Evolutionary conservation across 2,888 invertebrate species (phyloP).

Genomic region (Acronicta aceris): DNA sequence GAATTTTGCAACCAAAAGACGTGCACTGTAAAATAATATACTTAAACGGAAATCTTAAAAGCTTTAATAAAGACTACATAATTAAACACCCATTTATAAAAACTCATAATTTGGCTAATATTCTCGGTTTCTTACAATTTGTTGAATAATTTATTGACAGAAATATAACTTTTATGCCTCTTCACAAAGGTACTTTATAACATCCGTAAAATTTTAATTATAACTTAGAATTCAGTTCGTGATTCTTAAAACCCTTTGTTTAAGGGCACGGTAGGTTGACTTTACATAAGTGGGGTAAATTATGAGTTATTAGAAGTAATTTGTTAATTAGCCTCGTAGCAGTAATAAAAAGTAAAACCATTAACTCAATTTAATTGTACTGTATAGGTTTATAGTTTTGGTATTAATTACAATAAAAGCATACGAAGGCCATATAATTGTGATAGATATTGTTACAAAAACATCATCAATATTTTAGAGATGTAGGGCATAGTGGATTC

Average conservation of each 20-base stretch:
- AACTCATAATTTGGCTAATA: constrained; percentile 24
- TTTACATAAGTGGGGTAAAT: constrained; percentile 1
- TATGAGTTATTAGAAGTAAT: constrained; percentile 1
- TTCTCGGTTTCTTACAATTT: constrained; percentile 26
- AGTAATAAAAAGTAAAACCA: constrained; percentile 2
- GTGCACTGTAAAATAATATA: constrained; percentile 12
- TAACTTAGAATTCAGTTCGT: constrained; percentile 26
- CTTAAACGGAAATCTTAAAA: constrained; percentile 17
- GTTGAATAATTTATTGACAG: constrained; percentile 44
- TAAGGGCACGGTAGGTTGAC: constrained; percentile 6
- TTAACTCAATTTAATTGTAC: constrained; percentile 2
- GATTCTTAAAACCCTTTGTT: constrained; percentile 22
- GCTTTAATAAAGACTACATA: constrained; percentile 26
- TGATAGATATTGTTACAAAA: background rate
- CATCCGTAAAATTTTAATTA: constrained; percentile 23
- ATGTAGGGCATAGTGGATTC: too few relatives aligned
- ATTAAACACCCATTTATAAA: constrained; percentile 36
- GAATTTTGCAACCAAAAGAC: background rate
- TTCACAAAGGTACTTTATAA: constrained; percentile 23
- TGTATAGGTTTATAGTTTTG: background rate
- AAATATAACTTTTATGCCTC: constrained; percentile 39
- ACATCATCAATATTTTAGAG: too few relatives aligned
- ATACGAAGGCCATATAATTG: background rate
- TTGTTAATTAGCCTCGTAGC: background rate
- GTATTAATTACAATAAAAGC: constrained; percentile 6